Percentiles rank a stretch among this genome's conserved stretches.
These are phyloP conservation scores for Sebastes trivittatus DNA, from an alignment of 2,797 vertebrate species.

Conservation along the genomic window DNA sequence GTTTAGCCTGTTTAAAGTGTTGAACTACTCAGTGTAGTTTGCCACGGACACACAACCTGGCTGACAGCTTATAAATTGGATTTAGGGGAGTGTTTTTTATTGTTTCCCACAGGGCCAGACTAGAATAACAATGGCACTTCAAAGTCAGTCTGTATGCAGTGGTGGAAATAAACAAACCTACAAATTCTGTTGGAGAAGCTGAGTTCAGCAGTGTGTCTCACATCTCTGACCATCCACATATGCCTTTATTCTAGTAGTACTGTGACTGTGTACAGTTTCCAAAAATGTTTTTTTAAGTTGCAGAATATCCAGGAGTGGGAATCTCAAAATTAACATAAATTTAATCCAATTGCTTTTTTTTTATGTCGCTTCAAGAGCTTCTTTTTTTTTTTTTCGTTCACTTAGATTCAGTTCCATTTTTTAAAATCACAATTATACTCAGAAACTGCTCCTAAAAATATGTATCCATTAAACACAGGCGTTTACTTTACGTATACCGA, in stretches of 20 bases:
- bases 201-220: constrained; percentile 51
- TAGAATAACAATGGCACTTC: constrained; percentile 81
- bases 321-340: background rate
- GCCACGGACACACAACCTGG: constrained; percentile 67
- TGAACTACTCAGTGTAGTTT: constrained; percentile 71
- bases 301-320: background rate
- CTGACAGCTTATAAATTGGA: constrained; percentile 83
- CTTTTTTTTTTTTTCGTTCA: background rate
- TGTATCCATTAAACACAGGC: background rate
- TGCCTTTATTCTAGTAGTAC: constrained; percentile 3
- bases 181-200: constrained; percentile 62
- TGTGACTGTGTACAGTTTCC: constrained; percentile 5
- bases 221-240: constrained; percentile 45
- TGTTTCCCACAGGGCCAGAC: constrained; percentile 72
- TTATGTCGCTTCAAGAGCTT: background rate
- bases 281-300: background rate
- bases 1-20: constrained; percentile 72
- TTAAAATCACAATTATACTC: background rate
- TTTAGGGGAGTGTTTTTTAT: constrained; percentile 78
- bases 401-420: background rate
- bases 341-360: background rate
- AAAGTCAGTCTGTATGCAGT: constrained; percentile 73
- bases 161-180: constrained; percentile 73
- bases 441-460: background rate
- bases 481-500: background rate